phyloP scores from a whole-genome alignment of 2,113 vertebrate genomes.

The Mesembrinibis cayennensis region DNA sequence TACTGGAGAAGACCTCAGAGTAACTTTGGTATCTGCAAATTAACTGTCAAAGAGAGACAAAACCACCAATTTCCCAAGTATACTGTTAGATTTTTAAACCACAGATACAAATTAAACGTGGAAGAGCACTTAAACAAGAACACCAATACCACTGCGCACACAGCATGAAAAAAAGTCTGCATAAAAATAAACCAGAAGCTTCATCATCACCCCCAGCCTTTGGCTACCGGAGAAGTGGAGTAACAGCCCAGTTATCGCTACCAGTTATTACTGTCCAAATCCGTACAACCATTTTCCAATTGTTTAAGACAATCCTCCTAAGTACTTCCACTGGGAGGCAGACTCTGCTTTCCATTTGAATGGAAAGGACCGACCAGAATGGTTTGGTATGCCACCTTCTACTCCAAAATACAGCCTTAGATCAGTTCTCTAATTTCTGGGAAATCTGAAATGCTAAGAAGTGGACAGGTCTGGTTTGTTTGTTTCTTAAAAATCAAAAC shows the following conservation, averaged over 20 bases:
- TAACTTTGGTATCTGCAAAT: not conserved
- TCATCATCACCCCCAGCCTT: not conserved
- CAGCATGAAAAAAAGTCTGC: not conserved
- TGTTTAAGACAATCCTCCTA: not conserved
- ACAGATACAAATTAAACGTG: not conserved
- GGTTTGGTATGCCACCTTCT: not conserved
- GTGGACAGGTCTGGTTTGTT: not conserved
- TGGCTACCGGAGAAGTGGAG: not conserved
- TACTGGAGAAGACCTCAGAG: not conserved
- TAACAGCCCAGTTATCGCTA: not conserved
- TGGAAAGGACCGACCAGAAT: not conserved
- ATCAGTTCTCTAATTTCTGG: not conserved
- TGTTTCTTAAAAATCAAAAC: not conserved
- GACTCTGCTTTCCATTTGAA: not conserved
- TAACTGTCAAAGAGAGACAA: not conserved
- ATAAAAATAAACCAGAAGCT: not conserved
- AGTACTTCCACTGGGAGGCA: slow-evolving; percentile 51
- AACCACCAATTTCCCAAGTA: not conserved
- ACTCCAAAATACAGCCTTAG: not conserved
- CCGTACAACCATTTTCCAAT: not conserved
- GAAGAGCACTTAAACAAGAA: not conserved
- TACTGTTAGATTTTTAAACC: not conserved
- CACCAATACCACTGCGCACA: not conserved
- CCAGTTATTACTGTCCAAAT: not conserved
- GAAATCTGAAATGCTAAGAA: not conserved